Conservation (phyloP, 2,113 vertebrate genomes). For the Rhinoderma darwinii region DNA sequence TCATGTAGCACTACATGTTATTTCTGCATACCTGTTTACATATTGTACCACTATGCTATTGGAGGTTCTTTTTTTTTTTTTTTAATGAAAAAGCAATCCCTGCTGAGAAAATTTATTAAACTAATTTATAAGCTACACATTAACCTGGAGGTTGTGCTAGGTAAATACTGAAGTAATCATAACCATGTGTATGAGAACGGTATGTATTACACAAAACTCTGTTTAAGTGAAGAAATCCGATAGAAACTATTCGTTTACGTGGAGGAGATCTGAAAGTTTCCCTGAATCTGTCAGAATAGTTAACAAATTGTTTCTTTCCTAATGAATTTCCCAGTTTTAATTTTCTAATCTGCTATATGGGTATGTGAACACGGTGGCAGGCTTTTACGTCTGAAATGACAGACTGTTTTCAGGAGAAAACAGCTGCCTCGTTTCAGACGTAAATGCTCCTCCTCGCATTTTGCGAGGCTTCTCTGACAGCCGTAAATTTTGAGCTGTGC, state of each 20-base stretch:
- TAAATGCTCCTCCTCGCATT: too few relatives aligned
- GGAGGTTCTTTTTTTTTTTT: not conserved
- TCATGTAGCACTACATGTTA: not conserved
- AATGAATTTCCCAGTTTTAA: not conserved
- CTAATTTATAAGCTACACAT: constrained; percentile 26
- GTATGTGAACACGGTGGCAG: too few relatives aligned
- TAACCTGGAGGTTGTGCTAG: constrained; percentile 19
- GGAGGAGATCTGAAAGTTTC: not conserved
- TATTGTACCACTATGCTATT: not conserved
- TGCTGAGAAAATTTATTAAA: constrained; percentile 33
- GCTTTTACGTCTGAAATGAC: too few relatives aligned
- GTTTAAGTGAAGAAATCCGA: not conserved
- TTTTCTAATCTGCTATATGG: not conserved
- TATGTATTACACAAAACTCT: not conserved
- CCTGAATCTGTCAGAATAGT: not conserved
- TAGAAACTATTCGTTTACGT: not conserved
- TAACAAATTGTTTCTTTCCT: not conserved
- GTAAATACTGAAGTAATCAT: constrained; percentile 29
- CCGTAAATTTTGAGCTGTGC: too few relatives aligned
- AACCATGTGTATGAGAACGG: constrained; percentile 36
- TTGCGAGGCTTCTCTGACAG: too few relatives aligned
- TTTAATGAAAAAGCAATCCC: constrained; percentile 17
- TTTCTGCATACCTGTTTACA: not conserved
- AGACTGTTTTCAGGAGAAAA: too few relatives aligned
- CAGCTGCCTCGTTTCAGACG: too few relatives aligned